Base-by-base conservation (phyloP, 2,888 invertebrate species). In the Cylindroiulus punctatus region DNA sequence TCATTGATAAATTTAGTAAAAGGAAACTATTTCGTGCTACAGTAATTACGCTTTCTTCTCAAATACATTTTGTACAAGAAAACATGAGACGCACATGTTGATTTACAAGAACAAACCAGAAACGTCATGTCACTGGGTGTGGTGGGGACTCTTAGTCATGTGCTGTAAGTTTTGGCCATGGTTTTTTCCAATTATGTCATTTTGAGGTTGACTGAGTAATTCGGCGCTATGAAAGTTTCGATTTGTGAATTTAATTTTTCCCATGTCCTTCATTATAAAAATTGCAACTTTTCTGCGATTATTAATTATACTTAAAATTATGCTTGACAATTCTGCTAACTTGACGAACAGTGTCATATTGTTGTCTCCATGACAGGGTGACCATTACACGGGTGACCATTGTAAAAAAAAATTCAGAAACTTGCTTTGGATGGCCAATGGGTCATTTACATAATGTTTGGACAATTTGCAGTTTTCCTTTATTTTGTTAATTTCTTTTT, bases 51-150 rank as follows among this genome's bases (percentile, higher is more conserved):
- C 65, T 65, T 65, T 65, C 65, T 65, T 65, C 65, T 8, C 65
- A 65, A 65, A 65, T 65, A 65, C 65, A 65, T 65, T 65, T 65
- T 65, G 65, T 65, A 65, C 65, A 65, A 65, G 65, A 65, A 65
- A 65, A 65, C 65, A 22, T 26, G 65, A 65, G 26, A 65, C 22
- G 65, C 65, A 83, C 36, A 83, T 36, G 36, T 81, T 30, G 36
- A 36, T 83, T 83, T 83, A 83, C 42, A 83, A 83, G 40, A 17
- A 40, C 82, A 82, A 82, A 82, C 40, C 40, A 82, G 42, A 36
- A 83, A 83, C 36, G 40, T 36, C 36, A 36, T 14, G 42, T 7
- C 36, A 22, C 40, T 36, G 40, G 36, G 42, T 22, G n/a, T 22
- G n/a, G 30, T 36, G 17, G 32, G 22, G n/a, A n/a, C 10, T 83